Evolutionary conservation across 1,140 invertebrate species (phyloP), one percentile per base, ranked within the genome.

Genomic region (Aphaenogaster rudis): DNA sequence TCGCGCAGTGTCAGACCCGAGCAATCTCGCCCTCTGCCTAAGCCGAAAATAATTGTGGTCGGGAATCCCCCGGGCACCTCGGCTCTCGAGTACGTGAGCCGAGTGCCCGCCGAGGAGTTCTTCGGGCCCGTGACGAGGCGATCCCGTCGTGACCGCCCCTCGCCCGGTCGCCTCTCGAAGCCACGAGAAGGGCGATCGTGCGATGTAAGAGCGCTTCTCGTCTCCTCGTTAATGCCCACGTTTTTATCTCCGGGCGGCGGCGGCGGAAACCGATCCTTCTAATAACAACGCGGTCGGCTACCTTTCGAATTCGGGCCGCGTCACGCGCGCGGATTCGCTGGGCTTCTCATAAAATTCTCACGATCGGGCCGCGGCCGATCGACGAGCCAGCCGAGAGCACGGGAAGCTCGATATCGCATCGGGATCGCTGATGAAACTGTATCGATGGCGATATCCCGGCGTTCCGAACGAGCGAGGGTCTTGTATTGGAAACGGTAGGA

Each of bases 11-110:
- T 90, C 79, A 88, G 88, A 86, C 81, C 71, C 71, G 88, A 77
- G 82, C 79, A 87, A 88, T 88, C 57, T 84, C 79, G 54, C 52
- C 50, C 45, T 82, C 76, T 89, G 80, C 91, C 88, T 89, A 91
- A 93, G 91, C 91, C 92, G 90, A 92, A 93, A 93, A 93, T 93
- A 93, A 93, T 93, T 93, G 91, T 92, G 90, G 88, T 87, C 82
- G 85, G 84, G 88, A 64, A 86, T 88, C 86, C 39, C 33, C 77
- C 33, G 52, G 61, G 84, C 74, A 84, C 69, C 54, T 66, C 59
- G 54, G 63, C 17, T 74, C 74, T 81, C 54, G 67, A 64, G 57
- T 88, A 93, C 93, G 92, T 93, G 92, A 93, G 88, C 88, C 90
- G 92, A 92, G 92, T 93, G 88, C 89, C 81, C 88, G 88, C 93